Evolutionary conservation across 2,888 invertebrate species (phyloP).

Genomic region (Trissoscelio sp.): DNA sequence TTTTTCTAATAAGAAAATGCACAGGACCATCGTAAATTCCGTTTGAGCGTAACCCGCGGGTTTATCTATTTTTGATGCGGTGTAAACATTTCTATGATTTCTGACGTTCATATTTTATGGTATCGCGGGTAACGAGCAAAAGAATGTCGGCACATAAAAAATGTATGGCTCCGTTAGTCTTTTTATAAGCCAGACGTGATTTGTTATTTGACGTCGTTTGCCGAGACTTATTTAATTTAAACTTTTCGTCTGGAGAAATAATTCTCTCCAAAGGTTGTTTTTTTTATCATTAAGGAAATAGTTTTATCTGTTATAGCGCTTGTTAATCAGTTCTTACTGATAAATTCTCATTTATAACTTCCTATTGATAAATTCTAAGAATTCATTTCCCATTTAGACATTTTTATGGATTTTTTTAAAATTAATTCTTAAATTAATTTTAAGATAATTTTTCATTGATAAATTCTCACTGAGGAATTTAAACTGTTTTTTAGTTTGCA

Average conservation of each 20-base stretch:
- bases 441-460: no score
- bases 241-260: no score
- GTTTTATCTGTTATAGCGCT: no score
- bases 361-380: no score
- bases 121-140: conserved; percentile 27
- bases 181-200: conserved; percentile 39
- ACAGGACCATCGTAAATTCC: conserved; percentile 6
- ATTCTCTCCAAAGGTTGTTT: no score
- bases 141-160: conserved; percentile 23
- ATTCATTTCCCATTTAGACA: no score
- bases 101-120: conserved; percentile 40
- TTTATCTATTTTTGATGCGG: conserved; percentile 38
- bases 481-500: no score
- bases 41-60: conserved; percentile 3
- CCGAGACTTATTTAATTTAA: conserved; percentile 14
- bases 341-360: no score
- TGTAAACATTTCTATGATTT: conserved; percentile 54
- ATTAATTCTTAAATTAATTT: no score
- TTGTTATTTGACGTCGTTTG: conserved; percentile 17
- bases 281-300: not conserved
- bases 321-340: no score
- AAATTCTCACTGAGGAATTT: no score
- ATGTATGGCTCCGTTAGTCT: conserved; percentile 3
- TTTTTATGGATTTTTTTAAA: no score
- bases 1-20: conserved; percentile 25